A percentile compares a stretch with the other conserved stretches of the same genome.
phyloP scores from a whole-genome alignment of 35 echinoderm and acorn worm species.

The Lytechinus variegatus region DNA sequence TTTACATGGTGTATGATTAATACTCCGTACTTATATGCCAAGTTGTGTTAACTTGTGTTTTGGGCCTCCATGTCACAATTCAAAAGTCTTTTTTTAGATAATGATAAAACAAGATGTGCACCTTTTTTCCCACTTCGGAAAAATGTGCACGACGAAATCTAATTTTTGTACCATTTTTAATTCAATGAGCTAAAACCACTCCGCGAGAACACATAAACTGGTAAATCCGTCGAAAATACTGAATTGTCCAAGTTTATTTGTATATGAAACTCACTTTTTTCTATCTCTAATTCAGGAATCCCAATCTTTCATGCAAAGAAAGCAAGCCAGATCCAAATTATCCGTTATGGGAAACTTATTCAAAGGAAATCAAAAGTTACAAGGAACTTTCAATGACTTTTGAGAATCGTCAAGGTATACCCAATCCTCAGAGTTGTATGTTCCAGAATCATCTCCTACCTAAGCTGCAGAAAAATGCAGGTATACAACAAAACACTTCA shows the following conservation, averaged over 20 bases:
- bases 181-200: too few species aligned
- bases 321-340: neutral
- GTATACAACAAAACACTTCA: neutral
- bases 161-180: too few species aligned
- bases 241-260: neutral
- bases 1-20: too few species aligned
- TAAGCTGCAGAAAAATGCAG: neutral
- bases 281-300: neutral
- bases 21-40: too few species aligned
- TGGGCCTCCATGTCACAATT: too few species aligned
- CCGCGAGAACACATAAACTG: too few species aligned
- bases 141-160: too few species aligned
- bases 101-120: too few species aligned
- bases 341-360: neutral
- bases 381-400: neutral
- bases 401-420: neutral
- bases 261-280: neutral
- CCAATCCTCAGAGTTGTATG: neutral
- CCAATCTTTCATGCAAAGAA: conserved; percentile 4
- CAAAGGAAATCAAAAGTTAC: neutral
- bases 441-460: neutral
- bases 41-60: too few species aligned
- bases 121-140: too few species aligned
- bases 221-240: too few species aligned
- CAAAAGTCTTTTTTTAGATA: too few species aligned